Evolutionary conservation across 1,140 invertebrate species (phyloP).

Genomic region (Matsumurasca onukii): DNA sequence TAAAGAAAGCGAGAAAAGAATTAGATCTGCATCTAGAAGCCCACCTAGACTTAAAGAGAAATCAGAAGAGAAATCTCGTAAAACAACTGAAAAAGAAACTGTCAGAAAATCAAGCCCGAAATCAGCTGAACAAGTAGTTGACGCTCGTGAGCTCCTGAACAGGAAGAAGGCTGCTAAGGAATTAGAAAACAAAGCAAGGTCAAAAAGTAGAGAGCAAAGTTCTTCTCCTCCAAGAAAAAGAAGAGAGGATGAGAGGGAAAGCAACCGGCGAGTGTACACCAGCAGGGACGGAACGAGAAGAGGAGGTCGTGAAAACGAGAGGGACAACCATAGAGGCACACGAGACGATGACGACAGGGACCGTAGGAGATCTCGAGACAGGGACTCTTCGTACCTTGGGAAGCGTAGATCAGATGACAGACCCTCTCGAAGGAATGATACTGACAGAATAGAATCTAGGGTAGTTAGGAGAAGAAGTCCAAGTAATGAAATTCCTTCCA

Average conservation of each 20-base stretch:
- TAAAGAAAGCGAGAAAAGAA: neutral
- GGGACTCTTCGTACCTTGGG: neutral
- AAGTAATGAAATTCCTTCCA: neutral
- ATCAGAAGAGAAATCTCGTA: neutral
- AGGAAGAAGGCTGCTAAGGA: constrained; percentile 21
- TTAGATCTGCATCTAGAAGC: neutral
- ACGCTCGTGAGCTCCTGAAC: constrained; percentile 18
- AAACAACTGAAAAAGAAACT: constrained; percentile 5
- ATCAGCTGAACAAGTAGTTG: neutral
- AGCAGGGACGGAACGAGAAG: neutral
- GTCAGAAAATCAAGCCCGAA: neutral
- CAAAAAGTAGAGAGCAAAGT: constrained; percentile 12
- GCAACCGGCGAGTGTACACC: neutral
- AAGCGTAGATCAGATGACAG: neutral
- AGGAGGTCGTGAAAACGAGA: neutral
- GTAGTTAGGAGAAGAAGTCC: neutral
- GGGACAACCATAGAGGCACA: neutral
- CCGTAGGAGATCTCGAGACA: neutral
- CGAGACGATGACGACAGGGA: neutral
- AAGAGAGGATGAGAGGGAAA: constrained; percentile 5
- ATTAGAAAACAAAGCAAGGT: constrained; percentile 1
- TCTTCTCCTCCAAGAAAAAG: neutral
- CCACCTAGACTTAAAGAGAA: neutral
- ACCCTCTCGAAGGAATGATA: neutral
- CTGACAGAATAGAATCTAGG: neutral